Percentiles rank a stretch among this genome's conserved stretches.
phyloP scores from a whole-genome alignment of 2,113 vertebrate species.

The Athene cunicularia region DNA sequence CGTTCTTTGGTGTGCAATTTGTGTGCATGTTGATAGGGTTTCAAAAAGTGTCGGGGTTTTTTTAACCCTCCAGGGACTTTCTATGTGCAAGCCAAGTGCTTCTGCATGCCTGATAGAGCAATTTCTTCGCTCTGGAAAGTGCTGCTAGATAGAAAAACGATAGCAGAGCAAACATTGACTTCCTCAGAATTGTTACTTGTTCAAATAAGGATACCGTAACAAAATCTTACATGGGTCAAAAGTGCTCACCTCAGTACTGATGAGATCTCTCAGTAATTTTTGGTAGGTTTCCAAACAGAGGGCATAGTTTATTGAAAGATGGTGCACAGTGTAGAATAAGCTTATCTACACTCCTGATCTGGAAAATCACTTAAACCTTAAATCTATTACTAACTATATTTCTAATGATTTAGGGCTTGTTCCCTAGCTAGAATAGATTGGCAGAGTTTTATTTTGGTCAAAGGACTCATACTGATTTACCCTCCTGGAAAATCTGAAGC shows the following conservation, averaged over 20 bases:
- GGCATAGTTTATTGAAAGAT: neutral
- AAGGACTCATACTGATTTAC: neutral
- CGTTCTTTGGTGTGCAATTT: neutral
- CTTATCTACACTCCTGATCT: neutral
- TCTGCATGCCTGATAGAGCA: conserved; percentile 30
- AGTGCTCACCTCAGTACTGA: neutral
- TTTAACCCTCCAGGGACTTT: conserved; percentile 24
- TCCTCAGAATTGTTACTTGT: conserved; percentile 35
- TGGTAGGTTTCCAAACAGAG: neutral
- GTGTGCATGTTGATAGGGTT: conserved; percentile 32
- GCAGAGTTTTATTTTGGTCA: neutral
- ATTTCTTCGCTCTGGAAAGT: neutral
- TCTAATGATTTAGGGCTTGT: neutral
- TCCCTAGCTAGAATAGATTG: neutral
- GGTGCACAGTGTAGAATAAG: neutral
- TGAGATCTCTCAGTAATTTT: neutral
- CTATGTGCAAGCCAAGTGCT: conserved; percentile 45
- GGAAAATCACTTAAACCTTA: neutral
- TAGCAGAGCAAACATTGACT: conserved; percentile 40
- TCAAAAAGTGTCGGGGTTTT: neutral
- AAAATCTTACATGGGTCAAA: neutral
- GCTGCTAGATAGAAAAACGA: conserved; percentile 38
- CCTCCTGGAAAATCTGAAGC: neutral
- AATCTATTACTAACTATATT: neutral
- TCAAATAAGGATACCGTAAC: conserved; percentile 34